phyloP scores from a whole-genome alignment of 2,888 invertebrate species.

The Clunio marinus region DNA sequence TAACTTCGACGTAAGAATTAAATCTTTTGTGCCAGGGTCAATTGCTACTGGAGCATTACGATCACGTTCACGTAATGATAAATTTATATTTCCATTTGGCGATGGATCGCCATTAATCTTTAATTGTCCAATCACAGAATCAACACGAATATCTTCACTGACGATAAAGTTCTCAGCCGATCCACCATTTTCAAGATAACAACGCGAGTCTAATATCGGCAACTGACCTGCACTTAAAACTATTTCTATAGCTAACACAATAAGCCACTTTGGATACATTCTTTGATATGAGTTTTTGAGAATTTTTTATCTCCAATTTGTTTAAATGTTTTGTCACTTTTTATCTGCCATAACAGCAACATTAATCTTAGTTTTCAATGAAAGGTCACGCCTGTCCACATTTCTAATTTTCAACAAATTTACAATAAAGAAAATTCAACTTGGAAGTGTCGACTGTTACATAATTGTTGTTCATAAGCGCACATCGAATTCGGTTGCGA shows the following conservation, averaged over 20 bases:
- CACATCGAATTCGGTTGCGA: background rate
- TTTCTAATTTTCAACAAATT: background rate
- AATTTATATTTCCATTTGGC: conserved; percentile 68
- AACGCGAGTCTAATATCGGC: conserved; percentile 78
- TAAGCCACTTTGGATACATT: conserved; percentile 19
- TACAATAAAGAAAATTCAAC: background rate
- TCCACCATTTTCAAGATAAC: conserved; percentile 84
- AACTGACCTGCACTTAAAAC: conserved; percentile 41
- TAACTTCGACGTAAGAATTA: conserved; percentile 69
- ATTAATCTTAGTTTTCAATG: background rate
- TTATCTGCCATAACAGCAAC: background rate
- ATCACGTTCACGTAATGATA: conserved; percentile 72
- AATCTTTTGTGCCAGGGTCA: conserved; percentile 70
- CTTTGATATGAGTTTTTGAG: too few species aligned
- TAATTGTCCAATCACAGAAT: conserved; percentile 71
- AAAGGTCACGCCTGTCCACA: background rate
- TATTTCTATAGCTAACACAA: conserved; percentile 16
- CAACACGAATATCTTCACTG: conserved; percentile 76
- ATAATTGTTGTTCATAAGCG: background rate
- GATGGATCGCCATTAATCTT: conserved; percentile 78
- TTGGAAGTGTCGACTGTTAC: background rate
- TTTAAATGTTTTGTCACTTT: conserved; percentile 11
- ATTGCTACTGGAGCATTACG: conserved; percentile 74
- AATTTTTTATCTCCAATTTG: background rate
- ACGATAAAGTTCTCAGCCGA: conserved; percentile 89